Base-by-base conservation (phyloP, 2,113 vertebrate genomes). In the Syngnathus typhle region DNA sequence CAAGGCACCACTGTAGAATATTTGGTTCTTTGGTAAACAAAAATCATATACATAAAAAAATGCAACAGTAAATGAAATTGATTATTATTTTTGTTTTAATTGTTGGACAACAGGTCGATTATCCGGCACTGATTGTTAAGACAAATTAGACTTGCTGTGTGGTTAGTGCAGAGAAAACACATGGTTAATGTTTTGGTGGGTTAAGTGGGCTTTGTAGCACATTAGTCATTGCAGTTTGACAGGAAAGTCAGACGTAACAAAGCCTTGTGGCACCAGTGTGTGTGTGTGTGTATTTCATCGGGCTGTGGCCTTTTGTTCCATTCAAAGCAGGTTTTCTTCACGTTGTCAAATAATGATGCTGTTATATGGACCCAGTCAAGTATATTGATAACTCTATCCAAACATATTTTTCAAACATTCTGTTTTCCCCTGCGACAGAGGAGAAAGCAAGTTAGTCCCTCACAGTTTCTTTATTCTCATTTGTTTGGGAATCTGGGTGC, bases 171-270 rank as follows among this genome's bases (percentile, higher is more conserved):
- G 47, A 70, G 64, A 67, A 77, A 77, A 71, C 37, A 5, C 65
- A 63, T 76, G 27, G 38, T 70, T 47, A 64, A 59, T 76, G 62
- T 85, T 78, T 69, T 54, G 58, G 73, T 66, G 62, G 70, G 68
- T 73, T 82, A 76, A 82, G 71, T 72, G 54, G 73, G 68, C 71
- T 69, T 76, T 32, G 60, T 76, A 76, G 46, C 76, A 54, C 68
- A 65, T 73, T 75, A 56, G 65, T 82, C 76, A 80, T 81, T 74
- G 69, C 37, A 59, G 60, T 69, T 55, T 69, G 37, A 56, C 74
- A 70, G 63, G 70, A 39, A 71, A 65, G 69, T 79, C 69, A 86
- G 85, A 82, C 77, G 65, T 39, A 65, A 67, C 32, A 58, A 75
- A 70, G 60, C 59, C 47, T 59, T 70, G 47, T 64, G 49, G 75